Conservation (phyloP, 2,113 vertebrate genomes). For the Xiphophorus hellerii region DNA sequence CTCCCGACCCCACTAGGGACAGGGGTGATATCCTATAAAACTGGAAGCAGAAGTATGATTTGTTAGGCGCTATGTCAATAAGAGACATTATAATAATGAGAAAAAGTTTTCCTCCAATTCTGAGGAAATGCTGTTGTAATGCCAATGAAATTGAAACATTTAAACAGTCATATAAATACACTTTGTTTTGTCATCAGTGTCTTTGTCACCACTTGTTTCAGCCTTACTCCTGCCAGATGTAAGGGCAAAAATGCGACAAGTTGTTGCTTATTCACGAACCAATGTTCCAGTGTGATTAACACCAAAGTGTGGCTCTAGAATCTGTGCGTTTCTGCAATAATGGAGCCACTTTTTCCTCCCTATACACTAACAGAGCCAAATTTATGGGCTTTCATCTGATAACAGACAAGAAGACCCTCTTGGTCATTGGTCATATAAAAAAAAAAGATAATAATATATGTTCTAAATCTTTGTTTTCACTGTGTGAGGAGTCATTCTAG, state of each 20-base stretch:
- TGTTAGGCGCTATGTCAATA: no score
- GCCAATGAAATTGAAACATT: no score
- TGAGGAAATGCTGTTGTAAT: no score
- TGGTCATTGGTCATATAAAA: background rate
- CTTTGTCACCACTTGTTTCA: no score
- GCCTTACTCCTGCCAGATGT: no score
- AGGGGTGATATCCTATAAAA: no score
- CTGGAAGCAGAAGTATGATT: no score
- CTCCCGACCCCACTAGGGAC: no score
- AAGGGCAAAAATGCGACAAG: background rate
- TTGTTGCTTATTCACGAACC: background rate
- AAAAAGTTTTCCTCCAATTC: background rate
- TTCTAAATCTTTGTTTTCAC: no score
- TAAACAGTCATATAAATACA: no score
- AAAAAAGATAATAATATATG: no score
- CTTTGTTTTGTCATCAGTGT: no score
- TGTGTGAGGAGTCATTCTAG: background rate
- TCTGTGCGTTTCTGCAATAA: background rate
- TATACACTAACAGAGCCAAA: background rate
- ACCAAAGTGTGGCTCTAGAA: background rate
- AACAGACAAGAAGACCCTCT: background rate
- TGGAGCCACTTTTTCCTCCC: background rate
- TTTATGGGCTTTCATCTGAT: background rate
- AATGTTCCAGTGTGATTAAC: background rate
- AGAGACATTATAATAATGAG: background rate